Percentiles rank a stretch among this genome's conserved stretches.
phyloP scores from a whole-genome alignment of 2,888 invertebrate species.

The Drosophila birchii region DNA sequence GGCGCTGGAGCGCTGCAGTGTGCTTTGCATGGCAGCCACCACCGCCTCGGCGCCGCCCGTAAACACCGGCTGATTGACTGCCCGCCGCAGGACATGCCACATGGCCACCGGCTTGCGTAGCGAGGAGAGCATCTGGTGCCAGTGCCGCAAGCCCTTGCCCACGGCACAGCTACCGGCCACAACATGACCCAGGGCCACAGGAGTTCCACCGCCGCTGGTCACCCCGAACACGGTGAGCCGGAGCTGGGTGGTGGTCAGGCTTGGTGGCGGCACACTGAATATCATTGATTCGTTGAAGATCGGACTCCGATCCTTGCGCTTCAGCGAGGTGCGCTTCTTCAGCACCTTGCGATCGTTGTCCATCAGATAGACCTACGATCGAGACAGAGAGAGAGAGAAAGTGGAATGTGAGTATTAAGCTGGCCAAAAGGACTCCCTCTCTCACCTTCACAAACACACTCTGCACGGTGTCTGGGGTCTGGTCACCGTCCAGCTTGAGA shows the following conservation, averaged over 20 bases:
- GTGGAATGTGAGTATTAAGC: not conserved
- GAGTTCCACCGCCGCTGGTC: conserved; percentile 78
- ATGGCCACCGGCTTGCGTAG: conserved; percentile 92
- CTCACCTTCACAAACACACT: conserved; percentile 91
- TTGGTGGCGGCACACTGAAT: conserved; percentile 91
- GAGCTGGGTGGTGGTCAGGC: conserved; percentile 89
- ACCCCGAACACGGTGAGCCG: conserved; percentile 88
- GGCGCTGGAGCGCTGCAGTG: conserved; percentile 72
- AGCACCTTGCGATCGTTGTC: conserved; percentile 92
- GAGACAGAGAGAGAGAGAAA: too few relatives aligned
- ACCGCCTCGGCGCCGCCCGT: conserved; percentile 82
- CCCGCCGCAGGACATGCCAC: conserved; percentile 91
- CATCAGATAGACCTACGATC: conserved; percentile 89
- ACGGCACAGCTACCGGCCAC: conserved; percentile 90
- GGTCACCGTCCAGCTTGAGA: conserved; percentile 86
- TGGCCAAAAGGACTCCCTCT: not conserved
- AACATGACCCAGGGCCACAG: conserved; percentile 90
- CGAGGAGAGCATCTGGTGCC: conserved; percentile 93
- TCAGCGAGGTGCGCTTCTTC: conserved; percentile 92
- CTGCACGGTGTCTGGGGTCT: conserved; percentile 84
- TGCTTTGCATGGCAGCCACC: conserved; percentile 81
- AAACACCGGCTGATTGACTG: conserved; percentile 80
- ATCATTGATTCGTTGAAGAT: conserved; percentile 94
- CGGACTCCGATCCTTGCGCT: conserved; percentile 90
- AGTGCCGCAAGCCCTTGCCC: conserved; percentile 90